Conservation (phyloP, 1,140 invertebrate genomes). For the Heliconius nattereri region DNA sequence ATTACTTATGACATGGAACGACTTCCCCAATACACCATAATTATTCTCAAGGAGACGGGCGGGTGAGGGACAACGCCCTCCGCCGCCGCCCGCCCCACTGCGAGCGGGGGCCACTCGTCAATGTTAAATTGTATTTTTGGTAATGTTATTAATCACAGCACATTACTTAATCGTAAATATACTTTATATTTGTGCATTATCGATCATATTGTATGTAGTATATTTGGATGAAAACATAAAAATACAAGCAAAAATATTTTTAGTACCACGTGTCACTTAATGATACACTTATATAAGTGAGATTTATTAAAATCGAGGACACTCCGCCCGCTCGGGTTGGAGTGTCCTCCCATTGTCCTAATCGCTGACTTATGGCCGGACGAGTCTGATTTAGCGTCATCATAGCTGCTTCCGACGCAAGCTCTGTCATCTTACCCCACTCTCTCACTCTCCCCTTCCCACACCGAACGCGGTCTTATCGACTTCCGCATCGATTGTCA, state of each 20-base stretch:
- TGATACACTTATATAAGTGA: no score
- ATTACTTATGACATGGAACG: constrained; percentile 22
- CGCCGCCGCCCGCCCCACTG: neutral
- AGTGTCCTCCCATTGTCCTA: constrained; percentile 31
- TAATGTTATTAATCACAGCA: no score
- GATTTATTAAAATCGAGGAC: no score
- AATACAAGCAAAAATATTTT: no score
- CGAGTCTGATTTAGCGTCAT: constrained; percentile 51
- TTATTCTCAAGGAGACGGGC: constrained; percentile 21
- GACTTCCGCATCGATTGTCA: constrained; percentile 26
- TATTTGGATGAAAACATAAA: no score
- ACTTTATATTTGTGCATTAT: no score
- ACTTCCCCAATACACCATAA: constrained; percentile 30
- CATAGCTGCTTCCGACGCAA: constrained; percentile 43
- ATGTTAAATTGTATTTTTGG: no score
- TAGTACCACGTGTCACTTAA: no score
- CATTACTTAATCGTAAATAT: no score
- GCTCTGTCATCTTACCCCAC: constrained; percentile 37
- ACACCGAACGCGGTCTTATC: constrained; percentile 25
- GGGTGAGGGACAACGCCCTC: neutral
- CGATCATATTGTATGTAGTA: no score
- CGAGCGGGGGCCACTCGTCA: neutral
- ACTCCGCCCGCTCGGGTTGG: neutral
- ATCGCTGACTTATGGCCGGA: constrained; percentile 49
- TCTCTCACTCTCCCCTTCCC: neutral